A percentile compares a stretch with the other conserved stretches of the same genome.
These are phyloP conservation scores for Dendropsophus ebraccatus DNA, from an alignment of 2,113 vertebrate species.

Conservation along the genomic window DNA sequence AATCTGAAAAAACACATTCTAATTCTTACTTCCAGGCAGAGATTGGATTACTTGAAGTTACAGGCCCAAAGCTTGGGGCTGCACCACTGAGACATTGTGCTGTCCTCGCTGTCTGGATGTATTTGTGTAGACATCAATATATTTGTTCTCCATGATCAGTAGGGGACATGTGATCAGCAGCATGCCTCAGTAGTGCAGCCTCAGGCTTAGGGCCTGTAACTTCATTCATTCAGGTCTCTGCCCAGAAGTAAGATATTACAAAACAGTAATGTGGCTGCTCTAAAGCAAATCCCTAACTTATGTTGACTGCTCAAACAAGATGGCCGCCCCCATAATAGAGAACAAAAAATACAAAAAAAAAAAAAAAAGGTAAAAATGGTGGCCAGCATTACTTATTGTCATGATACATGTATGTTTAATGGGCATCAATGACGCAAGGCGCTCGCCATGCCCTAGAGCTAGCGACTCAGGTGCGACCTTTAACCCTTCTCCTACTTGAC, in stretches of 20 bases:
- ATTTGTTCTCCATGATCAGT: not conserved
- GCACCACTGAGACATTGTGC: too few relatives aligned
- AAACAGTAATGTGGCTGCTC: not conserved
- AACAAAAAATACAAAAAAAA: too few relatives aligned
- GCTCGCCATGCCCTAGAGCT: not conserved
- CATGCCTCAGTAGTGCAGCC: not conserved
- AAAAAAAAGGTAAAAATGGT: too few relatives aligned
- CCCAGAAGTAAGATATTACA: too few relatives aligned
- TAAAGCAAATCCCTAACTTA: not conserved
- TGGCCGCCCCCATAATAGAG: not conserved
- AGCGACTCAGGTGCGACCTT: constrained; percentile 29
- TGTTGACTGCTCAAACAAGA: not conserved
- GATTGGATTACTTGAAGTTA: too few relatives aligned
- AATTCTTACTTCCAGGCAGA: too few relatives aligned
- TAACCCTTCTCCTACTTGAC: constrained; percentile 46
- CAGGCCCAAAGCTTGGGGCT: too few relatives aligned
- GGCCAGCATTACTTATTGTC: too few relatives aligned
- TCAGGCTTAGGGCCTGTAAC: not conserved
- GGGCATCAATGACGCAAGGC: not conserved
- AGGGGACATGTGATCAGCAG: not conserved
- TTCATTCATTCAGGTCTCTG: not conserved
- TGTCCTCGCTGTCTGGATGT: too few relatives aligned
- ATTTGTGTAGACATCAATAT: too few relatives aligned
- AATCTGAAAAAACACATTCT: too few relatives aligned
- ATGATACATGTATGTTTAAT: not conserved